Evolutionary conservation across 2,888 invertebrate genomes (phyloP).

Genomic region (Ophioninae sp.): DNA sequence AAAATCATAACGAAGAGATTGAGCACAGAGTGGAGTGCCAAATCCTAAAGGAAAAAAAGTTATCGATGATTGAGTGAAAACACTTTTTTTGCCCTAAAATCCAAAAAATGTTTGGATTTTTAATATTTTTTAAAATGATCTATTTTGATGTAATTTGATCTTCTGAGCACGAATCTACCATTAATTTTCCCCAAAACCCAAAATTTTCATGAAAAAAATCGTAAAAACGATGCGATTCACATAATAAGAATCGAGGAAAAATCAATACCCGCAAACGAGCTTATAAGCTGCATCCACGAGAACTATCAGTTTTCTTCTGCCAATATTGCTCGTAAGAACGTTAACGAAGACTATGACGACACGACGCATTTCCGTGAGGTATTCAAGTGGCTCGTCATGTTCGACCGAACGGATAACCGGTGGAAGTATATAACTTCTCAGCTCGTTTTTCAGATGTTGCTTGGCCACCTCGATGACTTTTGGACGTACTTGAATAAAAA

Average conservation of each 20-base stretch:
- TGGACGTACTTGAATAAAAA: conserved; percentile 80
- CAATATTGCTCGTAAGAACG: conserved; percentile 81
- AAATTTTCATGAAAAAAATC: too few species aligned
- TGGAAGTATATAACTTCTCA: conserved; percentile 84
- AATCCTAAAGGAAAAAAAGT: too few species aligned
- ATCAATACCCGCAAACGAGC: conserved; percentile 80
- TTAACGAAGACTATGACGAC: conserved; percentile 87
- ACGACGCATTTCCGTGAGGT: conserved; percentile 88
- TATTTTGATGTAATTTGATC: too few species aligned
- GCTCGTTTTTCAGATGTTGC: conserved; percentile 79
- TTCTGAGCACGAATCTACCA: too few species aligned
- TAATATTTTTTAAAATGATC: too few species aligned
- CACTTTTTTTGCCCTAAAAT: too few species aligned
- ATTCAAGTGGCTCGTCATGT: conserved; percentile 86
- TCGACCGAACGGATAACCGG: conserved; percentile 85
- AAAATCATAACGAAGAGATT: too few species aligned
- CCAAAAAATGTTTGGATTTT: too few species aligned
- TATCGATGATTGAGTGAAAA: too few species aligned
- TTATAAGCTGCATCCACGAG: conserved; percentile 83
- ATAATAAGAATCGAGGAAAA: neutral
- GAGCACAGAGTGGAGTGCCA: too few species aligned
- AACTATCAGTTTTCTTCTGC: conserved; percentile 80
- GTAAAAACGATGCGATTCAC: too few species aligned
- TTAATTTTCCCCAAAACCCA: too few species aligned
- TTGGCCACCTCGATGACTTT: conserved; percentile 81